Evolutionary conservation across 2,797 vertebrate genomes (phyloP).

Genomic region (Cottoperca gobio): DNA sequence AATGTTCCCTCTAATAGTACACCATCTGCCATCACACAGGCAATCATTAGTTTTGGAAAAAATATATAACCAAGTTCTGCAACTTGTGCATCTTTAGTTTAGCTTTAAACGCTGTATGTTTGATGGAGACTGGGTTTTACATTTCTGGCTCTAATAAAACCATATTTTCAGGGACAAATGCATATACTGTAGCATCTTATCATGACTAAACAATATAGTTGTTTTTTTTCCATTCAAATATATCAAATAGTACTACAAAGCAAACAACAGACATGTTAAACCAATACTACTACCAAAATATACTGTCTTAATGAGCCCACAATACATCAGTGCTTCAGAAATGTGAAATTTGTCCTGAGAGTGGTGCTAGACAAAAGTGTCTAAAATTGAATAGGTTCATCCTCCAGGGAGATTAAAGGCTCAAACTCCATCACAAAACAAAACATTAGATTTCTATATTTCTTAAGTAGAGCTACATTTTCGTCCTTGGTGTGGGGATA

Average conservation of each 20-base stretch:
- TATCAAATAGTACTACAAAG: neutral
- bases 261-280: neutral
- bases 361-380: neutral
- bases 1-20: conserved; percentile 41
- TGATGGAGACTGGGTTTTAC: conserved; percentile 7
- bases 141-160: neutral
- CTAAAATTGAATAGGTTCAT: neutral
- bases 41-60: conserved; percentile 19
- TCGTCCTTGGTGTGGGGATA: neutral
- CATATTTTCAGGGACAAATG: neutral
- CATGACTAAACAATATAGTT: neutral
- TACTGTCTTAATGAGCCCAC: neutral
- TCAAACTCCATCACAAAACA: neutral
- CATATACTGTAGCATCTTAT: neutral
- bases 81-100: conserved; percentile 25
- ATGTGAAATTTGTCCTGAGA: neutral
- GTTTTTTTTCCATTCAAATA: neutral
- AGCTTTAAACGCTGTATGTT: neutral
- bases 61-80: neutral
- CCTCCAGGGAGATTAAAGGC: neutral
- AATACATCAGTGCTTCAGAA: neutral
- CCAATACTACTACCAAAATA: neutral
- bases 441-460: neutral
- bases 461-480: neutral
- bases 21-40: conserved; percentile 56